These are phyloP conservation scores for Halichoeres trimaculatus DNA, from an alignment of 2,113 vertebrate species.

Conservation along the genomic window DNA sequence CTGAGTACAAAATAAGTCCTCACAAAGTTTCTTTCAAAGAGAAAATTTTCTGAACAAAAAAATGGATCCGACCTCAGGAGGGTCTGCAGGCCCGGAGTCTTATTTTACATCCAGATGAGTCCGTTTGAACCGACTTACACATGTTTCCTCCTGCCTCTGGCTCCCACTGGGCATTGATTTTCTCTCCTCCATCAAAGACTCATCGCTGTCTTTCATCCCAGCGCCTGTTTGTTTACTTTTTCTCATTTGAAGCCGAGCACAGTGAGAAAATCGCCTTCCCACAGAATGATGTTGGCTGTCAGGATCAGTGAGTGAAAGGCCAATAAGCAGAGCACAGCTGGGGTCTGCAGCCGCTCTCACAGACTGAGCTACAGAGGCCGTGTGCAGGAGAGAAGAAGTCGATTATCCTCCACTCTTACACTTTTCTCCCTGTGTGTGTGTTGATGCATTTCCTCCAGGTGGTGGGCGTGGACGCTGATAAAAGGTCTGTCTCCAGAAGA, in stretches of 20 bases:
- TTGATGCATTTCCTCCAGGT: constrained; percentile 81
- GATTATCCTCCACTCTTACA: constrained; percentile 12
- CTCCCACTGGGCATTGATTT: constrained; percentile 65
- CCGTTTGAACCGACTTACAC: constrained; percentile 60
- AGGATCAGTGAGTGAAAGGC: constrained; percentile 41
- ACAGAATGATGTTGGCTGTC: constrained; percentile 56
- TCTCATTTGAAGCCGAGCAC: constrained; percentile 17
- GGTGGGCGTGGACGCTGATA: constrained; percentile 94
- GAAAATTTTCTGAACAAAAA: constrained; percentile 5
- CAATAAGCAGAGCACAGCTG: constrained; percentile 19
- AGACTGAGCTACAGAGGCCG: not conserved
- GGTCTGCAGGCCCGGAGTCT: constrained; percentile 31
- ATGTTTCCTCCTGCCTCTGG: constrained; percentile 67
- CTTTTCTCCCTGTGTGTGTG: constrained; percentile 14
- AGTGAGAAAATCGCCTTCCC: constrained; percentile 46
- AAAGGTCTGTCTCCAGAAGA: constrained; percentile 90
- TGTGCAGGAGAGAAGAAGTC: constrained; percentile 2
- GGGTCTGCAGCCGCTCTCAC: constrained; percentile 19
- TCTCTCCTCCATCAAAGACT: constrained; percentile 60
- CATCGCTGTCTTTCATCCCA: constrained; percentile 69
- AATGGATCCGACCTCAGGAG: constrained; percentile 16
- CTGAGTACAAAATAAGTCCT: constrained; percentile 3
- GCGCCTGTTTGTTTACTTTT: constrained; percentile 35
- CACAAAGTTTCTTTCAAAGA: constrained; percentile 25
- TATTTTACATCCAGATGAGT: constrained; percentile 61